Base-by-base conservation (phyloP, 1,140 invertebrate genomes). In the Kradibia gibbosae region DNA sequence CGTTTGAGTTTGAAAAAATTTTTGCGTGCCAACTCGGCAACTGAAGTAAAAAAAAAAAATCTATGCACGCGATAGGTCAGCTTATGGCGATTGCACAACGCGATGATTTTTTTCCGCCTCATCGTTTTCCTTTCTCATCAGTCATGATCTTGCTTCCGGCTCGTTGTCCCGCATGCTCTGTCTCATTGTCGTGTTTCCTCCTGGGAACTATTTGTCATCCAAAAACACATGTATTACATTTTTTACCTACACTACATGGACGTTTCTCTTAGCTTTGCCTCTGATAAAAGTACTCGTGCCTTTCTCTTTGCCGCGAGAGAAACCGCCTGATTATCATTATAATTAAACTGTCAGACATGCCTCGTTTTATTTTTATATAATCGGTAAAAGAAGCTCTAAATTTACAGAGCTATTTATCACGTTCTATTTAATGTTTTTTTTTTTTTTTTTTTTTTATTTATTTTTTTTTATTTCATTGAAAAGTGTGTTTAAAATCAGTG, bases 141-240 rank as follows among this genome's bases (percentile, higher is more conserved):
- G 70, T 73, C 22, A 60, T 71, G 45, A 74, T 42, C 45, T 77
- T 76, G 55, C 80, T 83, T 65, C 60, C 77, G 22, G 60, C 65
- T 74, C 22, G 39, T 65, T 73, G 34, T 53, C 31, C n/a, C 15
- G 71, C 57, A 28, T 60, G n/a, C 17, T 60, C 39, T 17, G 57
- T n/a, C 36, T 78, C 75, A 78, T 65, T 42, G 57, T 65, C 74
- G 39, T 11, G 13, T 13, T 48, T 22, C 25, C 17, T 22, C 45
- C 36, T 65, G 72, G 25, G 42, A 81, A 81, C 39, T 55, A 60
- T 75, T 75, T 25, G 55, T 74, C 71, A 74, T 65, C 57, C 10
- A 7, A 65, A 80, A 72, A 73, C 53, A 72, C 20, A 3, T 72
- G 17, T 36, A 42, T 1, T 2, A 3, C 25, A 7, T 22, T 71